Evolutionary conservation across 2,888 invertebrate genomes (phyloP).

Genomic region (Orchesella flavescens): DNA sequence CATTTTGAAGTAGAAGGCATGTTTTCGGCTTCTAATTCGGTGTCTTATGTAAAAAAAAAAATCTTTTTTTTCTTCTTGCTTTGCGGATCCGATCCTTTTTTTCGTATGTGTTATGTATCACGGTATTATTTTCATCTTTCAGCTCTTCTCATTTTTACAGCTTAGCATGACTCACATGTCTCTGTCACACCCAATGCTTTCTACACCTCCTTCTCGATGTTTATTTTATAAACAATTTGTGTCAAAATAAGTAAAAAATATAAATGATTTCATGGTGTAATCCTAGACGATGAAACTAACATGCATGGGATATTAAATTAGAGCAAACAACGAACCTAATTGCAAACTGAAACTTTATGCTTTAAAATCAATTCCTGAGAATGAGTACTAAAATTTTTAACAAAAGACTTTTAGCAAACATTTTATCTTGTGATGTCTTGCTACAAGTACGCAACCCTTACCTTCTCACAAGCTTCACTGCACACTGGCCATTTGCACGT

Average conservation of each 20-base stretch:
- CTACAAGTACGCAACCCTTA: conserved; percentile 21
- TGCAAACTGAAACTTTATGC: too few relatives aligned
- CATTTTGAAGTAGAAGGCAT: too few relatives aligned
- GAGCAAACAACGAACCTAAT: too few relatives aligned
- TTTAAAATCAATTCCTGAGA: too few relatives aligned
- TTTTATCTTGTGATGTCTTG: background rate
- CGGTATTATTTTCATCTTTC: conserved; percentile 59
- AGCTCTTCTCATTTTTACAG: conserved; percentile 48
- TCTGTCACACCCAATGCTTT: conserved; percentile 58
- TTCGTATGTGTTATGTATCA: conserved; percentile 1
- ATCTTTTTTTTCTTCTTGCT: background rate
- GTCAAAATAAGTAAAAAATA: conserved; percentile 54
- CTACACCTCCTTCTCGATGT: conserved; percentile 39
- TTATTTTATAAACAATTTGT: conserved; percentile 60
- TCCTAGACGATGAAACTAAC: background rate
- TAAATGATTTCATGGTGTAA: conserved; percentile 50
- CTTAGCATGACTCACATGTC: conserved; percentile 52
- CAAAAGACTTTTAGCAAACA: background rate
- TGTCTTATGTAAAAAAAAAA: conserved; percentile 25
- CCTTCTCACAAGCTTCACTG: conserved; percentile 66
- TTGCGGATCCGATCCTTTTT: background rate
- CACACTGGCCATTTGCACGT: conserved; percentile 68
- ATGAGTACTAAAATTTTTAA: too few relatives aligned
- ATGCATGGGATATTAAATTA: background rate
- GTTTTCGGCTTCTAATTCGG: conserved; percentile 18